A percentile compares a stretch with the other conserved stretches of the same genome.
These are phyloP conservation scores for Ormyrus rosae DNA, from an alignment of 2,888 invertebrate species.

Conservation along the genomic window DNA sequence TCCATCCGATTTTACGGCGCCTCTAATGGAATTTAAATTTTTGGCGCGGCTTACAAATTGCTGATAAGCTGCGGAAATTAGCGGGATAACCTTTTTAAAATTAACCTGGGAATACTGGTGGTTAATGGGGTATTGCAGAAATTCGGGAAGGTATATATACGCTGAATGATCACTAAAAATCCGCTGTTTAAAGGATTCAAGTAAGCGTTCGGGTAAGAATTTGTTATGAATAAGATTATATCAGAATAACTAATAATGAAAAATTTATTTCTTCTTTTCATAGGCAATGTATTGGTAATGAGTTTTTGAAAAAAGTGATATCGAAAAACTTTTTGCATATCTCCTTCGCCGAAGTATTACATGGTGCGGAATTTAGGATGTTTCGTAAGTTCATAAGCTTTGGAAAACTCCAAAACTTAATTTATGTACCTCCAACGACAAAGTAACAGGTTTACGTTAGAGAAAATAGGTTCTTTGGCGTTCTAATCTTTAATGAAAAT, in stretches of 20 bases:
- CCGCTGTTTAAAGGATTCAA: too few species aligned
- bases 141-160: too few species aligned
- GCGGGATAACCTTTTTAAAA: background rate
- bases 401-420: constrained; percentile 14
- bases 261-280: background rate
- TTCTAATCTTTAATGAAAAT: background rate
- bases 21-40: constrained; percentile 45
- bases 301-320: background rate
- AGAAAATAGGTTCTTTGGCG: background rate
- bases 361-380: too few species aligned
- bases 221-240: too few species aligned
- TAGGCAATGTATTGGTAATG: background rate
- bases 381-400: background rate
- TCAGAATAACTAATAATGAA: background rate
- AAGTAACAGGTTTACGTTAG: constrained; percentile 4
- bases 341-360: too few species aligned
- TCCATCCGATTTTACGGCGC: constrained; percentile 37
- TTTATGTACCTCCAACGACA: background rate
- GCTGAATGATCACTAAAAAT: too few species aligned
- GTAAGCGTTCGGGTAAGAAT: too few species aligned
- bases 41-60: constrained; percentile 21
- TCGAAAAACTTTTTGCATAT: background rate
- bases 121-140: too few species aligned
- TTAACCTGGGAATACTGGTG: too few species aligned
- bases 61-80: background rate